A percentile compares a stretch with the other conserved stretches of the same genome.
These are phyloP conservation scores for Zootermopsis nevadensis DNA, from an alignment of 2,888 invertebrate genomes.

Conservation along the genomic window DNA sequence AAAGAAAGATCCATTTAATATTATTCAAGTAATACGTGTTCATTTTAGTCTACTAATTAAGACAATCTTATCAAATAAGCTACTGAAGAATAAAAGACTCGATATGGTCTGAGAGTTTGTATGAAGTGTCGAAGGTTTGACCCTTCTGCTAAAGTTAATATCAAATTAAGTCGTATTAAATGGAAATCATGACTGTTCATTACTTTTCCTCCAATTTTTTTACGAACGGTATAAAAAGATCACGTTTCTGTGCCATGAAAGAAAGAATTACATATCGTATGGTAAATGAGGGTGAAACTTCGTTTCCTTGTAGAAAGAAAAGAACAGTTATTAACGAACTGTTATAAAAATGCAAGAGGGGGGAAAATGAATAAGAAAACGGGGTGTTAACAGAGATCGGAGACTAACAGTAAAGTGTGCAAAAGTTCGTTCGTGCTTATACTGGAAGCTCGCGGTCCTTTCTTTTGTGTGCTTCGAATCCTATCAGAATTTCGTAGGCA, in stretches of 20 bases:
- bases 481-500: too few species aligned
- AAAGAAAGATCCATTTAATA: too few species aligned
- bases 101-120: too few species aligned
- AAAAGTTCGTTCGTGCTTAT: background rate
- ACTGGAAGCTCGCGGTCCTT: too few species aligned
- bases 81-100: too few species aligned
- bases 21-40: too few species aligned
- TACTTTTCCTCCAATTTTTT: slow-evolving; percentile 31
- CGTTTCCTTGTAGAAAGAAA: slow-evolving; percentile 38
- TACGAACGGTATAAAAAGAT: slow-evolving; percentile 35
- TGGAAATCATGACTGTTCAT: slow-evolving; percentile 20
- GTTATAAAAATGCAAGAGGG: slow-evolving; percentile 51
- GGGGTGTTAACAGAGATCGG: slow-evolving; percentile 48
- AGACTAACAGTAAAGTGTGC: background rate
- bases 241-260: slow-evolving; percentile 36
- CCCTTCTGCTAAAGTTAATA: slow-evolving; percentile 9
- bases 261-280: slow-evolving; percentile 33
- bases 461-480: too few species aligned
- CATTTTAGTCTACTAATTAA: too few species aligned
- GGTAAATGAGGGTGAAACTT: slow-evolving; percentile 25
- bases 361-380: slow-evolving; percentile 39
- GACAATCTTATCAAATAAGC: too few species aligned
- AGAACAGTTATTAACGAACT: slow-evolving; percentile 47
- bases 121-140: background rate
- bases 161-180: background rate